Percentiles rank a stretch among this genome's conserved stretches.
Evolutionary conservation across 92 coral and sea anemone genomes (phyloP).

Genomic region (Epizoanthus fatuus): DNA sequence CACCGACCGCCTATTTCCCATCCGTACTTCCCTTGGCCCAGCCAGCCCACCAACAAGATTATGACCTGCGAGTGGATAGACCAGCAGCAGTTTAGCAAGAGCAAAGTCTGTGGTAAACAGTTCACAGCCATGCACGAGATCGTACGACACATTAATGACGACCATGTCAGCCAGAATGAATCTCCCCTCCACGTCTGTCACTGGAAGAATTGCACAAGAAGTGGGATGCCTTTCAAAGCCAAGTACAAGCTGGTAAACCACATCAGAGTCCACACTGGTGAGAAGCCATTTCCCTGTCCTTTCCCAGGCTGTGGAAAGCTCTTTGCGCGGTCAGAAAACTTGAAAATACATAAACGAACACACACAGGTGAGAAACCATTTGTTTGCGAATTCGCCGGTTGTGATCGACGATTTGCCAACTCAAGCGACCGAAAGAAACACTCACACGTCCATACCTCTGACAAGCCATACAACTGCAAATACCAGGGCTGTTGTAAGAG

Average conservation of each 20-base stretch:
- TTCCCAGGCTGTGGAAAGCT: slow-evolving; percentile 98
- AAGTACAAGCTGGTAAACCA: slow-evolving; percentile 99
- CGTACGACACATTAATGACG: slow-evolving; percentile 97
- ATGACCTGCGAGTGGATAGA: slow-evolving; percentile 99
- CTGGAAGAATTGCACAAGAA: slow-evolving; percentile 97
- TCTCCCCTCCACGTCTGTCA: slow-evolving; percentile 97
- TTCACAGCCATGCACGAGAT: slow-evolving; percentile 96
- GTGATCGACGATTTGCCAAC: slow-evolving; percentile 99
- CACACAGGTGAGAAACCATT: slow-evolving; percentile 99
- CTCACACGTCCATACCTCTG: slow-evolving; percentile 99
- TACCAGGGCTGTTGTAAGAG: slow-evolving; percentile 97
- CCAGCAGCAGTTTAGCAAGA: slow-evolving; percentile 95
- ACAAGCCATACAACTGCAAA: slow-evolving; percentile 98
- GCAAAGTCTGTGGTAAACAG: slow-evolving; percentile 98
- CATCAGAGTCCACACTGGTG: slow-evolving; percentile 97
- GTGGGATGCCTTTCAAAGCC: slow-evolving; percentile 97
- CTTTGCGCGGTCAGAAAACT: slow-evolving; percentile 98
- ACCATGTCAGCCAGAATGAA: slow-evolving; percentile 98
- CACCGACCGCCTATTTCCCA: slow-evolving; percentile 75
- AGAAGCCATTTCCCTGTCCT: slow-evolving; percentile 99
- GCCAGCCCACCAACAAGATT: slow-evolving; percentile 88
- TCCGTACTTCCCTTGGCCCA: slow-evolving; percentile 64
- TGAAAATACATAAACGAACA: slow-evolving; percentile 98
- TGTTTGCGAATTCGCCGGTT: slow-evolving; percentile 95
- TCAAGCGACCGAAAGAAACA: slow-evolving; percentile 99